Conservation (phyloP, 2,797 vertebrate species). For the Crypturellus tataupa region DNA sequence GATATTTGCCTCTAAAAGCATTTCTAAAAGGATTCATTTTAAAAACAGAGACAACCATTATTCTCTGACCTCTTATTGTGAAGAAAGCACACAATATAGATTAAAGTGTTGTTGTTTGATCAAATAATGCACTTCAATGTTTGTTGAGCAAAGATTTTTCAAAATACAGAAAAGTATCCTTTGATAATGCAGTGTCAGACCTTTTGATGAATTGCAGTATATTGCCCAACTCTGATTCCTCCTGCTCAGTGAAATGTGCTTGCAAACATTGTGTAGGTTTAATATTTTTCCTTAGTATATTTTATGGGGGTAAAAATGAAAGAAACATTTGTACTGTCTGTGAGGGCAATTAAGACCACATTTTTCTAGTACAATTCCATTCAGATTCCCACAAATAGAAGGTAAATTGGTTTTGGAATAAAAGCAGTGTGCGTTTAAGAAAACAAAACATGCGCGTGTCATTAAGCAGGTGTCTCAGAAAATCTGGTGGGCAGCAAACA, state of each 20-base stretch:
- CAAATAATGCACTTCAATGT: constrained; percentile 42
- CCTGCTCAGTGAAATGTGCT: constrained; percentile 18
- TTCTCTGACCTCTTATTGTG: constrained; percentile 44
- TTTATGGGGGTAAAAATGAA: neutral
- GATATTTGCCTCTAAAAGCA: constrained; percentile 28
- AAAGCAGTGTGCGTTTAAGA: constrained; percentile 33
- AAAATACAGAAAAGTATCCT: constrained; percentile 25
- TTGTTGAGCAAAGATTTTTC: constrained; percentile 38
- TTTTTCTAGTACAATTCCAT: constrained; percentile 28
- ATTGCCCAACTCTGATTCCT: constrained; percentile 19
- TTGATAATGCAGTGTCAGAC: constrained; percentile 31
- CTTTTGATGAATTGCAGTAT: constrained; percentile 46
- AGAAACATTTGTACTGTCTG: constrained; percentile 14
- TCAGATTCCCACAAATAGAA: constrained; percentile 43
- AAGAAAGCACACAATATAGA: constrained; percentile 26
- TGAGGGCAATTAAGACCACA: constrained; percentile 24
- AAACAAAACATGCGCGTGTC: constrained; percentile 13
- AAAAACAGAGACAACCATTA: neutral
- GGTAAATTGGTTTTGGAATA: constrained; percentile 29
- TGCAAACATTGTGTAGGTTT: constrained; percentile 29
- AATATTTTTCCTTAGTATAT: constrained; percentile 41
- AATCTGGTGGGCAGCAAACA: neutral
- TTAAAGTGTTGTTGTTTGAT: constrained; percentile 55
- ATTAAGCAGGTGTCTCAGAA: neutral
- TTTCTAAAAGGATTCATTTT: constrained; percentile 31